These are phyloP conservation scores for Rhamphomyia laevipes DNA, from an alignment of 2,888 invertebrate genomes.

Conservation along the genomic window DNA sequence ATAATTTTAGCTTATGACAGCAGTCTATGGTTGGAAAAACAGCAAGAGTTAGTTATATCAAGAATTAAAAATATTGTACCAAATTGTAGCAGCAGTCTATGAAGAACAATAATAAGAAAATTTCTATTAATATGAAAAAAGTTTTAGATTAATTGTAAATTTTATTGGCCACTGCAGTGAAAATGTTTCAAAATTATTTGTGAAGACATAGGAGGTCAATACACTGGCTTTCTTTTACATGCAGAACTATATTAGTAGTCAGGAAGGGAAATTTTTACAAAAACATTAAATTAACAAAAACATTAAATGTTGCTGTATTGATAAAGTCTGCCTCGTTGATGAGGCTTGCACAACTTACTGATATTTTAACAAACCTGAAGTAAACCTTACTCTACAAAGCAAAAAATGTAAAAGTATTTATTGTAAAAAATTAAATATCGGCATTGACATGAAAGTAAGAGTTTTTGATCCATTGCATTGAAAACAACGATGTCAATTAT, in stretches of 20 bases:
- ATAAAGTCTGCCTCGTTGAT: background rate
- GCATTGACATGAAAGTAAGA: background rate
- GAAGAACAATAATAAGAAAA: no score
- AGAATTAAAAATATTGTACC: conserved; percentile 9
- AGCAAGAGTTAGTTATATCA: conserved; percentile 4
- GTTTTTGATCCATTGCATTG: background rate
- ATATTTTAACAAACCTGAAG: background rate
- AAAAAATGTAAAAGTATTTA: background rate
- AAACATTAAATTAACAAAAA: no score
- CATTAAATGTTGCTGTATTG: background rate
- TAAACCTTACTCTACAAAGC: background rate
- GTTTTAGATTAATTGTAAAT: conserved; percentile 8
- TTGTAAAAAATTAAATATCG: background rate
- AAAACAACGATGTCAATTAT: background rate
- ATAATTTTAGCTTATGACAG: conserved; percentile 10
- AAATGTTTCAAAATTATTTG: conserved; percentile 1
- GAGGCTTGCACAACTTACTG: background rate
- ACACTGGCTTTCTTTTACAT: conserved; percentile 1
- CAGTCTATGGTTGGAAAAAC: conserved; percentile 7
- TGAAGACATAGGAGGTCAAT: background rate
- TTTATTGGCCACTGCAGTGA: conserved; percentile 3
- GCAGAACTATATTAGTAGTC: background rate
- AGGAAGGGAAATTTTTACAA: no score
- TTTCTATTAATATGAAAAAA: conserved; percentile 4
- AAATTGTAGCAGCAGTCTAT: conserved; percentile 7